These are phyloP conservation scores for Epinotia demarniana DNA, from an alignment of 2,888 invertebrate genomes.

Conservation along the genomic window DNA sequence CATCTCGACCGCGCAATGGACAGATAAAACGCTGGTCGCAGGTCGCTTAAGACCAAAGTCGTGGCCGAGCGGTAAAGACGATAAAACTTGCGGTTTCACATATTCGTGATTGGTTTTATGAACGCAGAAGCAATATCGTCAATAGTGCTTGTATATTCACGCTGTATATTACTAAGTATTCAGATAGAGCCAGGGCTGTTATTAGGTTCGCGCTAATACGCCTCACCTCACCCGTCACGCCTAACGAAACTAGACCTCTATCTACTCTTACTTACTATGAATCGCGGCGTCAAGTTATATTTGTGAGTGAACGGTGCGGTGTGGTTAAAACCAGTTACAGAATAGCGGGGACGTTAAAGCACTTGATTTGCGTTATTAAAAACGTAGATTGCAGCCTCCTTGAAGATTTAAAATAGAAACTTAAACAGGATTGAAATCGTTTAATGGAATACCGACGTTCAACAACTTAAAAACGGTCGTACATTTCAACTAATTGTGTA, in stretches of 20 bases:
- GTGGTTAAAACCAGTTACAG: too few relatives aligned
- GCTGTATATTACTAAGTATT: not conserved
- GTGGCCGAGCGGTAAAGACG: too few relatives aligned
- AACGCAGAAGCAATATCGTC: constrained; percentile 21
- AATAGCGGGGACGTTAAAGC: not conserved
- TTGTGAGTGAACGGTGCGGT: too few relatives aligned
- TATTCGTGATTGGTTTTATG: constrained; percentile 20
- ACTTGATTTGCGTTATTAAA: constrained; percentile 23
- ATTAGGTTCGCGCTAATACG: too few relatives aligned
- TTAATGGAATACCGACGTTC: constrained; percentile 26
- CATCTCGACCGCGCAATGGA: too few relatives aligned
- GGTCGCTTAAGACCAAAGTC: too few relatives aligned
- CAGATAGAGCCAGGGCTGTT: not conserved
- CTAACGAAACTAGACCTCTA: too few relatives aligned
- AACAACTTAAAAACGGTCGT: constrained; percentile 29
- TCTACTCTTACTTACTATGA: too few relatives aligned
- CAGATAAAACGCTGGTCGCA: too few relatives aligned
- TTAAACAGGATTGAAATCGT: constrained; percentile 20
- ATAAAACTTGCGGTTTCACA: constrained; percentile 35
- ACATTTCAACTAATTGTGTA: constrained; percentile 17
- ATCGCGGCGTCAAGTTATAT: too few relatives aligned
- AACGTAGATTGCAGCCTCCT: not conserved
- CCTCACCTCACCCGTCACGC: too few relatives aligned
- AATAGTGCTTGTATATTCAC: constrained; percentile 6
- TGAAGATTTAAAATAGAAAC: constrained; percentile 24